These are phyloP conservation scores for Xanthostigma xanthostigma DNA, from an alignment of 2,888 invertebrate genomes.

Conservation along the genomic window DNA sequence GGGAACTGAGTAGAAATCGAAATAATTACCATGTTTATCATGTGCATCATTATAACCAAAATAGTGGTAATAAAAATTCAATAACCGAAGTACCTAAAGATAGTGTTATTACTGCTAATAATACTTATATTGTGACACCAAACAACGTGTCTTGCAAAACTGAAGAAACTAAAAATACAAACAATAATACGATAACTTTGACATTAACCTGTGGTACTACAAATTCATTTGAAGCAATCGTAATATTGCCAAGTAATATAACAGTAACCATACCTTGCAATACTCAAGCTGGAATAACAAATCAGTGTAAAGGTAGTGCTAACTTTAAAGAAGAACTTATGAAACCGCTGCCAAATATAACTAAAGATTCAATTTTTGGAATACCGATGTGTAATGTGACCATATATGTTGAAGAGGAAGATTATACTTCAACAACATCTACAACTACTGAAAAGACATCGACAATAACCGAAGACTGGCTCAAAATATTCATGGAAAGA, in stretches of 20 bases:
- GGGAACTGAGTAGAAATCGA: conserved; percentile 4
- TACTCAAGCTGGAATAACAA: no score
- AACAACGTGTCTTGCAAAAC: conserved; percentile 1
- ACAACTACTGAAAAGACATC: no score
- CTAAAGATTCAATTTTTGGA: no score
- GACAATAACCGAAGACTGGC: no score
- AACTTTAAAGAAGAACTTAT: no score
- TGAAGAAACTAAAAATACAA: conserved; percentile 3
- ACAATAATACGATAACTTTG: background rate
- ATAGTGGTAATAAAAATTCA: no score
- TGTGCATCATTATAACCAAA: background rate
- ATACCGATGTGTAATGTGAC: no score
- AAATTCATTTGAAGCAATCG: conserved; percentile 3
- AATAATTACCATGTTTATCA: conserved; percentile 3
- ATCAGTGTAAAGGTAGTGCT: no score
- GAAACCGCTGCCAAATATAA: no score
- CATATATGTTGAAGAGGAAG: no score
- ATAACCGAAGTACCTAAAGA: background rate
- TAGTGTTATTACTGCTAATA: background rate
- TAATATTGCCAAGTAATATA: conserved; percentile 4
- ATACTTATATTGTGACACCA: conserved; percentile 5
- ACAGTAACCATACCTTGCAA: conserved; percentile 1
- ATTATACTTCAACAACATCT: no score
- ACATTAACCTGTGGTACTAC: background rate
- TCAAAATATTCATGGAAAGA: no score